Evolutionary conservation across 2,888 invertebrate species (phyloP).

Genomic region (Neoaliturus tenellus): DNA sequence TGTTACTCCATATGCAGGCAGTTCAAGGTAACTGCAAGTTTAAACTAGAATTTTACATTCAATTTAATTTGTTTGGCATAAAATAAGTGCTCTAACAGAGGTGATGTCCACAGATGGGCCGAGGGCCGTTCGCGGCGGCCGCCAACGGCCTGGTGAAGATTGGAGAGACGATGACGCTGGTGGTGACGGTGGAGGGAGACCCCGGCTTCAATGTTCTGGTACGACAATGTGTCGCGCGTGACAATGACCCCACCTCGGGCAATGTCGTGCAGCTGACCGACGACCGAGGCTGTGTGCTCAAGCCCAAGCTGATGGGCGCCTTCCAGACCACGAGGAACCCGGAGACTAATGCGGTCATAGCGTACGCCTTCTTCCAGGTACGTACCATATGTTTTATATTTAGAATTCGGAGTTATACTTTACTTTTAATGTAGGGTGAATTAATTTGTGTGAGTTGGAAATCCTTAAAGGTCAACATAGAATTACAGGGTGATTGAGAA

Average conservation of each 20-base stretch:
- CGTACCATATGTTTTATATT: not conserved
- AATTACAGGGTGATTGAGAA: too few species aligned
- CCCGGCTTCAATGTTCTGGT: conserved; percentile 86
- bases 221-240: conserved; percentile 85
- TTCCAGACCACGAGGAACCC: conserved; percentile 89
- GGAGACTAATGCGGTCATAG: conserved; percentile 83
- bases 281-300: conserved; percentile 84
- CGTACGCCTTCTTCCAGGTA: conserved; percentile 83
- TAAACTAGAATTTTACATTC: too few species aligned
- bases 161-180: conserved; percentile 88
- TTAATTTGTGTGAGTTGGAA: too few species aligned
- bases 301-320: conserved; percentile 87
- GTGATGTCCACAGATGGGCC: conserved; percentile 74
- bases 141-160: conserved; percentile 88
- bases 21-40: too few species aligned
- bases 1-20: too few species aligned
- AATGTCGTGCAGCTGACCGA: conserved; percentile 84
- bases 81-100: too few species aligned
- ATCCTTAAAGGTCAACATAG: too few species aligned
- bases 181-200: conserved; percentile 87
- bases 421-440: too few species aligned
- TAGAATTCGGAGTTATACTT: too few species aligned
- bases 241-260: conserved; percentile 76
- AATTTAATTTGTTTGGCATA: too few species aligned
- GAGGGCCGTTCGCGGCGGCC: conserved; percentile 85